Base-by-base conservation (phyloP, 2,888 invertebrate genomes). In the Dryocosmus kuriphilus region DNA sequence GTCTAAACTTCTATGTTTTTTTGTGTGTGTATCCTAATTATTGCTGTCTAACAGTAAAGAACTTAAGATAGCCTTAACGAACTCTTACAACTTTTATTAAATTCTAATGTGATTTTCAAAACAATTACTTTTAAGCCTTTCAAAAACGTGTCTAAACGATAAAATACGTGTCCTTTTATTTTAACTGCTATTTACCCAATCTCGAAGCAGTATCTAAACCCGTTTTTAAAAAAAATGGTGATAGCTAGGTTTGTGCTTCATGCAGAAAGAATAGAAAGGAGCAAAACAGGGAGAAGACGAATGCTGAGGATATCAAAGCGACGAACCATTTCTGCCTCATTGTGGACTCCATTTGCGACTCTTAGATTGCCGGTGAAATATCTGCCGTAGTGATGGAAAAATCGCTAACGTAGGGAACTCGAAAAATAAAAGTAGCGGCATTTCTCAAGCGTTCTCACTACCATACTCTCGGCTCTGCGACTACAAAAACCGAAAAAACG, bases 331-430 rank as follows among this genome's bases (percentile, higher is more conserved):
- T 90, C 90, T 90, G 90, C 88, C 89, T 90, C 91, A 91, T 91
- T 91, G 90, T 90, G 89, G 89, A 90, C 91, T 90, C 91, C 91
- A 91, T 91, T 91, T 90, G 89, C 89, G 91, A 90, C 90, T 91
- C 90, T 91, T 90, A 90, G 90, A 90, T 91, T 90, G 90, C 87
- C 85, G 85, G 90, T 90, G 90, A 91, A 91, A 91, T 90, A 91
- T 90, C 88, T 88, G 84, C 87, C 85, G 87, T 85, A 88, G 87
- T 89, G 91, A 91, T 91, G 90, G 90, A 91, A 91, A 91, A 91
- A 90, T 91, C 90, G 91, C 90, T 89, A 89, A 88, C 89, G 89
- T 83, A 88, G 89, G 88, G 86, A 88, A 86, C 89, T 86, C 87
- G 89, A 88, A 86, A 91, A 90, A 91, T 90, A 91, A 90, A 90